Percentiles rank a stretch among this genome's conserved stretches.
phyloP scores from a whole-genome alignment of 37 sponge, comb jelly and placozoan genomes.

The Bolinopsis microptera region DNA sequence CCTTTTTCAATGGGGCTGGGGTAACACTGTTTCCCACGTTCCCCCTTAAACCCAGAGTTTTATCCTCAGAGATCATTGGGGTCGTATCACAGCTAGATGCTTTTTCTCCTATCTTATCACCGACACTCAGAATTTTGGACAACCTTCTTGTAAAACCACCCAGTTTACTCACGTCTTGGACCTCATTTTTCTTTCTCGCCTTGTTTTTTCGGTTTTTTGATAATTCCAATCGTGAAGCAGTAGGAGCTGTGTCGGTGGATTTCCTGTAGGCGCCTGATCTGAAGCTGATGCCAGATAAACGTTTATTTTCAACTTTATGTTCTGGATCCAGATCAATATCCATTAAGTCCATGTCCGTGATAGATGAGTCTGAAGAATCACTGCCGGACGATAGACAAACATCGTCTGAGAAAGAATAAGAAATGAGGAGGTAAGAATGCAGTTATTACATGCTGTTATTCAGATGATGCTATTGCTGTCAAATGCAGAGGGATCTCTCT shows the following conservation, averaged over 20 bases:
- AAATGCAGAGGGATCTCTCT: too few relatives aligned
- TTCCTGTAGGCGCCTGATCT: background rate
- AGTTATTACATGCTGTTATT: too few relatives aligned
- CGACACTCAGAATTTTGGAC: background rate
- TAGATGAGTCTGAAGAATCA: too few relatives aligned
- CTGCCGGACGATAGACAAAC: background rate
- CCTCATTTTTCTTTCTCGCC: background rate
- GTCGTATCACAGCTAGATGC: background rate
- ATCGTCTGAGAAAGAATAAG: background rate
- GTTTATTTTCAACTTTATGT: background rate
- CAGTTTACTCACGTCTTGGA: background rate
- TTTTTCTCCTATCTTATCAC: background rate
- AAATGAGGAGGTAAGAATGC: too few relatives aligned
- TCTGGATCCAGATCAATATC: background rate
- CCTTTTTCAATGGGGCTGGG: background rate
- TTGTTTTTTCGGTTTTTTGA: background rate
- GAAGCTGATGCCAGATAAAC: background rate
- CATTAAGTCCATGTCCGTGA: background rate
- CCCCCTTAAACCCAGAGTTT: background rate
- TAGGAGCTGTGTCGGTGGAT: background rate
- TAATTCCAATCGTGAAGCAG: background rate
- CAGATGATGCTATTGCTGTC: too few relatives aligned
- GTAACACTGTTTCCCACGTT: background rate
- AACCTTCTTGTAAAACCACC: background rate
- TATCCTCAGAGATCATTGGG: background rate